Evolutionary conservation across 37 sponge, comb jelly and placozoan genomes (phyloP), one percentile per base, ranked within the genome.

Genomic region (Spongilla lacustris): DNA sequence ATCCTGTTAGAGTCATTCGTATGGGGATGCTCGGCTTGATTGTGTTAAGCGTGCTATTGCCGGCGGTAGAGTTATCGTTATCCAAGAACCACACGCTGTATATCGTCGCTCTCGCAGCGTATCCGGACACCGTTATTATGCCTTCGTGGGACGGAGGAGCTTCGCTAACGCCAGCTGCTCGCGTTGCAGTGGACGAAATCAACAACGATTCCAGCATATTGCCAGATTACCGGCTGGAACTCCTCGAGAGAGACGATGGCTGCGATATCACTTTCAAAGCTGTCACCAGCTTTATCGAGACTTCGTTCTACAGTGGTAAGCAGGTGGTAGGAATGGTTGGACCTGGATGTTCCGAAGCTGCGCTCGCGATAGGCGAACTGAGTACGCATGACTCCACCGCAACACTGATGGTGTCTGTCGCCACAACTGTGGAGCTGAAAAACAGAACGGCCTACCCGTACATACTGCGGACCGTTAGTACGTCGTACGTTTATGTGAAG

Each of bases 241-340:
- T 41, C 6, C 3, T 41, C 41, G 41, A 41, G 41, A 41, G 6
- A 41, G 41, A 41, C 41, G 41, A 41, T 41, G 41, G 58, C 21
- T 58, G 58, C 21, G 58, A 58, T 17, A 58, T 58, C 58, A 58
- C 58, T 10, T 58, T 58, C 58, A 58, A 58, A 58, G 58, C 58
- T 17, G 19, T 58, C 19, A 58, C 58, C 58, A 58, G 58, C 58
- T 58, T 58, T 17, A 17, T 58, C 21, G 58, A 58, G 1, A 14
- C 19, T 58, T 58, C 58, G 19, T 58, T 58, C 19, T 58, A 58
- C 58, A 58, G 58, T 17, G 58, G 21, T 17, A 75, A 76, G 69
- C 76, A 50, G 68, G 77, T 87, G 8, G 87, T 79, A 4, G 87
- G 87, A 4, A 87, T 87, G 25, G 38, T 87, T 24, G 87, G 87